Evolutionary conservation across 64 coral and sea anemone species (phyloP), one percentile per base, ranked within the genome.

Genomic region (Acropora yongei): DNA sequence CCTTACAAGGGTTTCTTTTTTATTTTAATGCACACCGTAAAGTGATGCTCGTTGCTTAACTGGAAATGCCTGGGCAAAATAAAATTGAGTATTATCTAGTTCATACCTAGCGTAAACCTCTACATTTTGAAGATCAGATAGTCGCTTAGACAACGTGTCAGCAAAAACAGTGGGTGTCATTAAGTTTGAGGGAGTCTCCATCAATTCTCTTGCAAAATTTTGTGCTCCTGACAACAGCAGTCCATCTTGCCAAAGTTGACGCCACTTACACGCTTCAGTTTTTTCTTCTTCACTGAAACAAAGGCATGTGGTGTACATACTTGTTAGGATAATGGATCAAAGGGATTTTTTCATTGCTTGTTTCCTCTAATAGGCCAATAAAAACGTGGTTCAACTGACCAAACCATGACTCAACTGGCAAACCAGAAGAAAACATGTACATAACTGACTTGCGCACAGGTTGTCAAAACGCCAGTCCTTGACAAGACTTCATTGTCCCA

Each of bases 151-250:
- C 7, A 98, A 77, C 7, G 88, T 98, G 14, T 96, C 78, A 20
- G 94, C 87, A 93, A 98, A 98, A 47, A 98, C 41, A 79, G 53
- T 93, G 83, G 96, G 96, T 45, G 96, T 98, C 68, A 98, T 80
- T 8, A 98, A 75, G 80, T 98, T 98, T 72, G 87, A 89, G 5
- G 96, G 96, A 3, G 84, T 93, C 80, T 95, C 93, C 91, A 93
- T 93, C 48, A 98, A 78, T n/a, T 90, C 89, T 84, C 96, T 98
- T 10, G 96, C 96, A 96, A 98, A 93, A 50, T 98, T 98, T 47
- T 98, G 96, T 57, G 89, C 82, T 18, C 88, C 83, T 47, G 93
- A 92, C 3, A 93, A 16, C 16, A 96, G 81, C 41, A 91, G 73
- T 8, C 96, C 96, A 89, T 79, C 83, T 44, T 89, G 77, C 93